Percentiles rank a stretch among this genome's conserved stretches.
Evolutionary conservation across 2,797 vertebrate genomes (phyloP).

Genomic region (Spinus olivaceus): DNA sequence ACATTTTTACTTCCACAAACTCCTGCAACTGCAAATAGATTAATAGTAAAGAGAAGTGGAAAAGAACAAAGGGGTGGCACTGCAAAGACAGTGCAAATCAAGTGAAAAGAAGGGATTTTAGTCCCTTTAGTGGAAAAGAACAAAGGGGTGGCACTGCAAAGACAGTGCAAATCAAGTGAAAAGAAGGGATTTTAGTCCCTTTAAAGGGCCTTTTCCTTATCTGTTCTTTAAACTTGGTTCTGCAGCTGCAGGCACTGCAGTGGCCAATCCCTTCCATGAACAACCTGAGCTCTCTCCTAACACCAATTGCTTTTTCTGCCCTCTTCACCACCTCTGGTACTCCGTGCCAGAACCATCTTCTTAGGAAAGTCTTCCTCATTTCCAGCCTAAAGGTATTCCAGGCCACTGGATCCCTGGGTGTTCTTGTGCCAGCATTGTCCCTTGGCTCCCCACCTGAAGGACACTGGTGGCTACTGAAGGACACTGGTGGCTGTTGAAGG

Average conservation of each 20-base stretch:
- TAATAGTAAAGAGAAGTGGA: neutral
- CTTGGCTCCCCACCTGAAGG: neutral
- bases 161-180: neutral
- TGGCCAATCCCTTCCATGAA: neutral
- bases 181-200: neutral
- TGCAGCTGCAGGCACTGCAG: neutral
- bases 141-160: neutral
- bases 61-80: neutral
- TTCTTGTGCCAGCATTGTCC: conserved; percentile 44
- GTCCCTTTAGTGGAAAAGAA: neutral
- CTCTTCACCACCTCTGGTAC: neutral
- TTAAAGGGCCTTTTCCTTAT: neutral
- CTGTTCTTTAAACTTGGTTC: neutral
- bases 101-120: neutral
- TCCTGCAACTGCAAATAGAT: neutral
- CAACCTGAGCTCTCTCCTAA: neutral
- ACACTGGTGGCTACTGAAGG: no score
- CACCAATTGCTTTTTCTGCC: neutral
- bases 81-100: neutral
- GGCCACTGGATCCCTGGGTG: neutral
- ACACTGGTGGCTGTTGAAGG: no score
- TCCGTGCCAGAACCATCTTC: neutral
- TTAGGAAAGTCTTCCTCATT: conserved; percentile 7
- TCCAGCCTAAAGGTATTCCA: conserved; percentile 27
- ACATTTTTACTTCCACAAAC: neutral